Percentiles rank a stretch among this genome's conserved stretches.
phyloP scores from a whole-genome alignment of 2,888 invertebrate species.

The Luperina nickerlii region DNA sequence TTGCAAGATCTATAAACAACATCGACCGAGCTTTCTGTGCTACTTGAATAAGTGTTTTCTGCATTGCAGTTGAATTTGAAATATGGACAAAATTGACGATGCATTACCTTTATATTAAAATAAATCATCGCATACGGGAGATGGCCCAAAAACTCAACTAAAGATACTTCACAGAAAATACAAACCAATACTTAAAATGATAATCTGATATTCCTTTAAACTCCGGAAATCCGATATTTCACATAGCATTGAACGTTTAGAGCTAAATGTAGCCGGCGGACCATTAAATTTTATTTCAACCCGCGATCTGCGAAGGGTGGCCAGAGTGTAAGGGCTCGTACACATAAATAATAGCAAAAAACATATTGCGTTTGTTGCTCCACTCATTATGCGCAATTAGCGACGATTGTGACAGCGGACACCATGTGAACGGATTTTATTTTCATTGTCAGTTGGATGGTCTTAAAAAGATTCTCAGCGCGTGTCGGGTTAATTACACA shows the following conservation, averaged over 20 bases:
- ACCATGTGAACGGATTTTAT: conserved; percentile 87
- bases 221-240: conserved; percentile 88
- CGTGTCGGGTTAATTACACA: conserved; percentile 70
- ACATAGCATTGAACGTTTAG: conserved; percentile 78
- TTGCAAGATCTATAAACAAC: not conserved
- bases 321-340: conserved; percentile 78
- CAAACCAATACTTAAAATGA: conserved; percentile 55
- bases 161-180: not conserved
- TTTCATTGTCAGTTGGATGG: conserved; percentile 69
- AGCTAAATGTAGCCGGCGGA: conserved; percentile 80
- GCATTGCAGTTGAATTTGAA: not conserved
- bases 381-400: conserved; percentile 90
- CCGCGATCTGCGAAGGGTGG: conserved; percentile 82
- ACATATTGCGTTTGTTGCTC: conserved; percentile 88
- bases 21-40: not conserved
- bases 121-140: not conserved
- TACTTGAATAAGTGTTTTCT: not conserved
- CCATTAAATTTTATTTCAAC: conserved; percentile 89
- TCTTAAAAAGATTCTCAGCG: conserved; percentile 66
- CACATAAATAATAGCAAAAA: conserved; percentile 89
- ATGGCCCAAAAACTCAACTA: not conserved
- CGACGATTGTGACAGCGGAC: conserved; percentile 87
- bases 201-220: conserved; percentile 71
- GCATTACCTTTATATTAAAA: not conserved
- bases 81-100: not conserved